Evolutionary conservation across 1,140 invertebrate genomes (phyloP), one percentile per base, ranked within the genome.

Genomic region (Drosophila bifasciata): DNA sequence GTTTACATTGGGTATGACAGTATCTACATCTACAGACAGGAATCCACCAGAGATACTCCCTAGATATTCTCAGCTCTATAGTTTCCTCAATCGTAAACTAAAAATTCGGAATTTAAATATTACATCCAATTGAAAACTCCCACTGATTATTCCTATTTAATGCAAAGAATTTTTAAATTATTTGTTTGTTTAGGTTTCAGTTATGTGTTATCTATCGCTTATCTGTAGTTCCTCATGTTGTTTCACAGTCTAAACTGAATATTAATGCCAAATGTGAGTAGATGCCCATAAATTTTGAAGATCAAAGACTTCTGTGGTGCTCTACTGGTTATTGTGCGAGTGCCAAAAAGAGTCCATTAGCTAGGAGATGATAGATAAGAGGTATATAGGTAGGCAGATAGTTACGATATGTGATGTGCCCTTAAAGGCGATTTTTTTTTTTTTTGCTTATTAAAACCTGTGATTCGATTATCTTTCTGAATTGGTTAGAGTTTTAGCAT

Each of bases 191-290:
- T 28, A 17, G 36, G 48, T 8, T 60, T 60, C n/a, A 9, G 23
- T 46, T 53, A 25, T 49, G 16, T 36, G 56, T 61, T 72, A 71
- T 72, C 57, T 61, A 48, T 56, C 68, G 56, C 67, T 49, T 61
- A 72, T 52, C 48, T 48, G 19, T 43, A 71, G 56, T 53, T 68
- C 62, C 64, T 68, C 49, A 55, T 67, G 41, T 68, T 55, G 55
- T 53, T 71, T 72, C 67, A 61, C 56, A 71, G 43, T 51, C 39
- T 39, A 11, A 41, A 2, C 15, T 2, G 15, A 48, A 71, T 72
- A 61, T 36, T 56, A 48, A 72, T 71, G 36, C 48, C 68, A 71
- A 72, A 72, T 71, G 32, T 11, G 32, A 36, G 11, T 36, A n/a
- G 17, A 25, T 17, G 17, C 16, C 5, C 49, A 68, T 68, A 68